These are phyloP conservation scores for Laspeyria flexula DNA, from an alignment of 2,888 invertebrate genomes.

Conservation along the genomic window DNA sequence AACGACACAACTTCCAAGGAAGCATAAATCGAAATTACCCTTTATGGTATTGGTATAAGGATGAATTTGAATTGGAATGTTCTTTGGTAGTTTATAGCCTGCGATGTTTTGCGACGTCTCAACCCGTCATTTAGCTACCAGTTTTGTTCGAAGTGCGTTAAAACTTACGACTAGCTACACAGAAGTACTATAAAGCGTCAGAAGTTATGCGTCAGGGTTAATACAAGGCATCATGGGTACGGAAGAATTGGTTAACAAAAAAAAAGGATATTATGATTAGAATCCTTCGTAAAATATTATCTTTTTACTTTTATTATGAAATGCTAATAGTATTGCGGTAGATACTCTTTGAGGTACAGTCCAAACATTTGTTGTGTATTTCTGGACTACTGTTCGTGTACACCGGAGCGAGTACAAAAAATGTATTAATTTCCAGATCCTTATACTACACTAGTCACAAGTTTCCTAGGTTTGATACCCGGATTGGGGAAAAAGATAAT, in stretches of 20 bases:
- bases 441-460: too few species aligned
- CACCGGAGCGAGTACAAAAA: too few species aligned
- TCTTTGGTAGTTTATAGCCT: constrained; percentile 49
- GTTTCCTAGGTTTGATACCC: too few species aligned
- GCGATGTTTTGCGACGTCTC: constrained; percentile 56
- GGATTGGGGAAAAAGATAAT: too few species aligned
- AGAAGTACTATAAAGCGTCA: constrained; percentile 41
- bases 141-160: constrained; percentile 57
- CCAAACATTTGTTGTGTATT: too few species aligned
- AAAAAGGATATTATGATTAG: constrained; percentile 16
- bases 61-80: constrained; percentile 29
- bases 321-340: too few species aligned
- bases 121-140: constrained; percentile 62
- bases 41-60: constrained; percentile 31
- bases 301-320: too few species aligned
- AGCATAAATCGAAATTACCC: constrained; percentile 27
- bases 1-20: constrained; percentile 33
- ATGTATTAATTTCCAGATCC: too few species aligned
- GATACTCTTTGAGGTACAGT: too few species aligned
- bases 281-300: constrained; percentile 8
- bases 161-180: constrained; percentile 48
- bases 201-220: constrained; percentile 32
- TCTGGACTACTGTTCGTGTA: too few species aligned
- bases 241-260: constrained; percentile 22
- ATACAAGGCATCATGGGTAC: constrained; percentile 11